Base-by-base conservation (phyloP, 2,888 invertebrate species). In the Bursaphelenchus okinawaensis region DNA sequence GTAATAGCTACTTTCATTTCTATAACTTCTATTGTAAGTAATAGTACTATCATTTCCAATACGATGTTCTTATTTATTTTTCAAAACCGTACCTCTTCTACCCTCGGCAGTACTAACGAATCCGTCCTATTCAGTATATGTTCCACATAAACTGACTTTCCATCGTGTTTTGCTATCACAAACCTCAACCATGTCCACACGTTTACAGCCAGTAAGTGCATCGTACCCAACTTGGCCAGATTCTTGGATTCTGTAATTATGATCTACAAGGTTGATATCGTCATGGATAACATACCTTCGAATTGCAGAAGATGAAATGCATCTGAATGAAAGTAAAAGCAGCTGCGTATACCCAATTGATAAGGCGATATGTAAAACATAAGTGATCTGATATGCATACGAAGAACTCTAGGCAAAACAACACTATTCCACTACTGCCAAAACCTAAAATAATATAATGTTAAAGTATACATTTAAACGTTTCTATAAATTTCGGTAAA, bases 251-350 rank as follows among this genome's bases (percentile, higher is more conserved):
- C 69, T 19, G 68, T 69, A n/a, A 80, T 74, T 1, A 73, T 68
- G 7, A 80, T 72, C 79, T 80, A 62, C 57, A 74, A 16, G 62
- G 22, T 16, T 61, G 4, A 19, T 1, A 60, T 3, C 1, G n/a
- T 4, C 7, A 22, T n/a, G 12, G n/a, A 60, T 23, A n/a, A 60
- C 22, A 62, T 16, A 81, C 81, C 71, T 79, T 82, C 12, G 82
- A 80, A 57, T 81, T 81, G 52, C 79, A 77, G 66, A 82, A 81
- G 31, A 81, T 76, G 67, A 81, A 81, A 62, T 82, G 82, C 78
- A 82, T 80, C 65, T 81, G 82, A 26, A 81, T 66, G 68, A 81
- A 81, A 27, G 79, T 78, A 70, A 81, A 82, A n/a, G 77, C 26
- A 8, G 73, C 74, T 1, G 76, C 77, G 23, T 79, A 67, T 23